phyloP scores from a whole-genome alignment of 2,888 invertebrate genomes.

The Athalia circularis region DNA sequence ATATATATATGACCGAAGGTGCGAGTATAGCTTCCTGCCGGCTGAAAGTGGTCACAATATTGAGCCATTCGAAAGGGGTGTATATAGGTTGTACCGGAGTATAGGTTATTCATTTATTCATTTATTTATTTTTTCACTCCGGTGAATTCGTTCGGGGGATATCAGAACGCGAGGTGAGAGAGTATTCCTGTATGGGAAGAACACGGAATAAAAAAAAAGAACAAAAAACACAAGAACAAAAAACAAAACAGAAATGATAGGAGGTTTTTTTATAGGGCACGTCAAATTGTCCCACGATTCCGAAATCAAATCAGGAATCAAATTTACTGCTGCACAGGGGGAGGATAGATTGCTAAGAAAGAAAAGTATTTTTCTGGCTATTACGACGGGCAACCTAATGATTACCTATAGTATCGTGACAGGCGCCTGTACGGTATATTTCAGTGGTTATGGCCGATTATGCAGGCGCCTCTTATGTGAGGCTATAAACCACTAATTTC shows the following conservation, averaged over 20 bases:
- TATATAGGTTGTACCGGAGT: too few relatives aligned
- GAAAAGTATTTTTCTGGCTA: too few relatives aligned
- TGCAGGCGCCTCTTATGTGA: too few relatives aligned
- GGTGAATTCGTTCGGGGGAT: constrained; percentile 24
- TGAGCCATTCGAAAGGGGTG: constrained; percentile 32
- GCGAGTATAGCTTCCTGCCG: neutral
- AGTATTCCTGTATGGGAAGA: neutral
- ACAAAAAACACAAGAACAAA: neutral
- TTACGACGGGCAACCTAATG: too few relatives aligned
- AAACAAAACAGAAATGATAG: constrained; percentile 26
- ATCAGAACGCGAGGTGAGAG: constrained; percentile 12
- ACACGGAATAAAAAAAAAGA: neutral
- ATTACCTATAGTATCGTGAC: too few relatives aligned
- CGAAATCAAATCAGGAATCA: constrained; percentile 4
- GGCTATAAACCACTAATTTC: too few relatives aligned
- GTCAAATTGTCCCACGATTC: neutral
- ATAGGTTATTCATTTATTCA: neutral
- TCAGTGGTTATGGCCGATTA: too few relatives aligned
- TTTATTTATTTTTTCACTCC: constrained; percentile 40
- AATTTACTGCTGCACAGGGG: neutral
- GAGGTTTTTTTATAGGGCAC: neutral
- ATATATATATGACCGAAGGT: neutral
- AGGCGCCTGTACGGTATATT: too few relatives aligned
- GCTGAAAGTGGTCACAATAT: constrained; percentile 22
- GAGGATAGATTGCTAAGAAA: too few relatives aligned